Percentiles rank a stretch among this genome's conserved stretches.
phyloP scores from a whole-genome alignment of 2,888 invertebrate species.

The Parnassius glacialis region DNA sequence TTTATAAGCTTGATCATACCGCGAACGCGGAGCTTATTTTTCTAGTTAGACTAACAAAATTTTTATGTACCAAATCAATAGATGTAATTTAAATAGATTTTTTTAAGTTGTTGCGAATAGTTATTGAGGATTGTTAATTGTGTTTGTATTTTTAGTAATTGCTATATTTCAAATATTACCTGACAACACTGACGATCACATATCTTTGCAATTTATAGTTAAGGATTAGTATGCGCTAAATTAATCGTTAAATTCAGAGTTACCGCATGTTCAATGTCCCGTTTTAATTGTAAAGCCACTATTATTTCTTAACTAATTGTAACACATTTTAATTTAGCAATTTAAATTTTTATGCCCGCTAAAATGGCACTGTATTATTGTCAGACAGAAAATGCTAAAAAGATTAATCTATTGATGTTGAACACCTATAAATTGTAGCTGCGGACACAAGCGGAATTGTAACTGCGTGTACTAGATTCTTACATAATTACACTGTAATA shows the following conservation, averaged over 20 bases:
- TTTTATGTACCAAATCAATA: constrained; percentile 79
- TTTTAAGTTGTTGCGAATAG: constrained; percentile 74
- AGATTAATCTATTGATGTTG: constrained; percentile 34
- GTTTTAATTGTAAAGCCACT: constrained; percentile 45
- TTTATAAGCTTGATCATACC: constrained; percentile 50
- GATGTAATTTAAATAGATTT: constrained; percentile 69
- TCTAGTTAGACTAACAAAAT: constrained; percentile 77
- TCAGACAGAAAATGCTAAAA: constrained; percentile 48
- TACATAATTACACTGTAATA: constrained; percentile 52
- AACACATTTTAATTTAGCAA: constrained; percentile 50
- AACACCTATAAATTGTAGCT: constrained; percentile 42
- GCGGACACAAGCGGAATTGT: constrained; percentile 30
- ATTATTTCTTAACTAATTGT: constrained; percentile 48
- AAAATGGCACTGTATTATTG: constrained; percentile 52
- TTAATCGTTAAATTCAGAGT: constrained; percentile 40
- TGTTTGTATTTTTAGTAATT: constrained; percentile 66
- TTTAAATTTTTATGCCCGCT: constrained; percentile 57
- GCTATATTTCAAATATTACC: constrained; percentile 46
- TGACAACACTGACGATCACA: constrained; percentile 55
- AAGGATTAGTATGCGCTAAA: constrained; percentile 43
- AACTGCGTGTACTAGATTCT: constrained; percentile 46
- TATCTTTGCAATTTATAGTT: constrained; percentile 57
- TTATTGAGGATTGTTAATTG: constrained; percentile 72
- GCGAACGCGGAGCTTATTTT: constrained; percentile 58
- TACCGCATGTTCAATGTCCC: constrained; percentile 46